phyloP scores from a whole-genome alignment of 2,888 invertebrate genomes.

The Drosophila paucipuncta region DNA sequence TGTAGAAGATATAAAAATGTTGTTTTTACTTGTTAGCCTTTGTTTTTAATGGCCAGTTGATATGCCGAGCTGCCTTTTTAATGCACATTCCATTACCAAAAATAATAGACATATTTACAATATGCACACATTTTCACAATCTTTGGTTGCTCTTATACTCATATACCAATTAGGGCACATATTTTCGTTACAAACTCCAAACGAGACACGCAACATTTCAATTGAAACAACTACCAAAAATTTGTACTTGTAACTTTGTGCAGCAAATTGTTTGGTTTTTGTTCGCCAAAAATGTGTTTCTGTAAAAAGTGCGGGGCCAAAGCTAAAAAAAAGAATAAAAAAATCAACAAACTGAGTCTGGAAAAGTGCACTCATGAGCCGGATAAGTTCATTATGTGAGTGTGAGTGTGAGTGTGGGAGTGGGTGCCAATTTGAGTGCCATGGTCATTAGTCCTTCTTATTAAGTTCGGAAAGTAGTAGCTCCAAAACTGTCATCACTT shows the following conservation, averaged over 20 bases:
- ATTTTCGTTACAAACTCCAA: neutral
- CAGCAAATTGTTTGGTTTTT: neutral
- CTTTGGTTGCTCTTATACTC: neutral
- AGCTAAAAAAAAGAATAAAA: neutral
- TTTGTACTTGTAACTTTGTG: neutral
- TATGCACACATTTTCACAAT: neutral
- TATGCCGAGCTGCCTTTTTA: neutral
- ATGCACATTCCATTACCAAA: neutral
- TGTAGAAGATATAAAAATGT: neutral
- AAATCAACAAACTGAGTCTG: neutral
- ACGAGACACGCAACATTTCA: neutral
- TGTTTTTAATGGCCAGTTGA: neutral
- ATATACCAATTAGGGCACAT: neutral
- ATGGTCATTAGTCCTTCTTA: constrained; percentile 36
- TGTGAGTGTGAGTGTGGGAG: neutral
- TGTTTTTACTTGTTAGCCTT: neutral
- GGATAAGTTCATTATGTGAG: too few species aligned
- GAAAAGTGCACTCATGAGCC: neutral
- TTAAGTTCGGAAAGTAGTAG: constrained; percentile 18
- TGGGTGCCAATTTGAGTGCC: constrained; percentile 1
- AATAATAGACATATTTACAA: neutral
- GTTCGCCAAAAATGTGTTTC: neutral
- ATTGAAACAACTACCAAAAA: neutral
- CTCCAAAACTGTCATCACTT: constrained; percentile 7
- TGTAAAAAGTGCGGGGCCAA: neutral